Percentiles rank a stretch among this genome's conserved stretches.
Evolutionary conservation across 2,888 invertebrate genomes (phyloP).

Genomic region (Pogonocherus hispidulus): DNA sequence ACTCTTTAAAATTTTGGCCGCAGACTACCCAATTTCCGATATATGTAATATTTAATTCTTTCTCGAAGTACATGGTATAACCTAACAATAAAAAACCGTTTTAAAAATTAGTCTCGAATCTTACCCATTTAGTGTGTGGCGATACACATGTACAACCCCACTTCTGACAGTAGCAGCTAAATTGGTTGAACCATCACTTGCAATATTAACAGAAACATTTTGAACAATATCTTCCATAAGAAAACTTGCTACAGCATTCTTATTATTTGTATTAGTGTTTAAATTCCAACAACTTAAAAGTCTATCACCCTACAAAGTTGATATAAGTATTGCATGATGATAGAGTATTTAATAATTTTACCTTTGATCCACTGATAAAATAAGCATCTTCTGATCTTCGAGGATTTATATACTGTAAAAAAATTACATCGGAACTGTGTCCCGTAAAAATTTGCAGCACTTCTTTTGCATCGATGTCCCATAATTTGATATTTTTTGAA

Average conservation of each 20-base stretch:
- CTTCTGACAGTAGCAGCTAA: slow-evolving; percentile 77
- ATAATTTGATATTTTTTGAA: slow-evolving; percentile 73
- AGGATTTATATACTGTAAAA: slow-evolving; percentile 66
- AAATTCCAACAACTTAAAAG: slow-evolving; percentile 71
- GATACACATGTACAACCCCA: slow-evolving; percentile 85
- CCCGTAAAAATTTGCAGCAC: slow-evolving; percentile 76
- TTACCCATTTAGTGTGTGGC: slow-evolving; percentile 83
- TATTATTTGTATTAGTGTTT: slow-evolving; percentile 67
- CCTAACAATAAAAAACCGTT: too few relatives aligned
- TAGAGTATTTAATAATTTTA: too few relatives aligned
- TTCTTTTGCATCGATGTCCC: slow-evolving; percentile 74
- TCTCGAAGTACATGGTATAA: too few relatives aligned
- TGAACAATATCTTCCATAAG: slow-evolving; percentile 80
- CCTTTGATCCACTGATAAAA: slow-evolving; percentile 69
- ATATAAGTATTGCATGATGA: too few relatives aligned
- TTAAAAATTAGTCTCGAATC: slow-evolving; percentile 46
- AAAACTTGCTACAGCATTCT: slow-evolving; percentile 72
- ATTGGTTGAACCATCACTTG: slow-evolving; percentile 70
- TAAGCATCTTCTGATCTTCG: slow-evolving; percentile 61
- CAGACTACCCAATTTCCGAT: too few relatives aligned
- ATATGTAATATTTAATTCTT: too few relatives aligned
- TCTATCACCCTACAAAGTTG: slow-evolving; percentile 64
- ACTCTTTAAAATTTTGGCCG: too few relatives aligned
- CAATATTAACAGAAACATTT: slow-evolving; percentile 70
- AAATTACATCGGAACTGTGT: slow-evolving; percentile 73